Base-by-base conservation (phyloP, 2,888 invertebrate genomes). In the Hydroisotoma schaefferi region DNA sequence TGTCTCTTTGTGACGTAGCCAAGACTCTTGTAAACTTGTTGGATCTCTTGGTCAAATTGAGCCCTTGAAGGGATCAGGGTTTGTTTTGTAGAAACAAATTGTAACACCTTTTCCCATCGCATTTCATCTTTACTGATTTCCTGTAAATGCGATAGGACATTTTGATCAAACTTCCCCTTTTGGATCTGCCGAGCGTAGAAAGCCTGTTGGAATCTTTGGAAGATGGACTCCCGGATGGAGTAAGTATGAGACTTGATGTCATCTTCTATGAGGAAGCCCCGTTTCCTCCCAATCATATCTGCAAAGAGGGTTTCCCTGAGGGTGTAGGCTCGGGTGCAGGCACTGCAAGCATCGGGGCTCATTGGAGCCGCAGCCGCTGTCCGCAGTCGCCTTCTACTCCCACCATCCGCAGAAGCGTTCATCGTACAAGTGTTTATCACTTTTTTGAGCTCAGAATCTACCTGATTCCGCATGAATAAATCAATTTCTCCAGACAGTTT, bases 11-110 rank as follows among this genome's bases (percentile, higher is more conserved):
- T 27, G 27, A 57, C 28, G 18, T 57, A 28, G 1, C 28, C 43
- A 12, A 57, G 40, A n/a, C 18, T 20, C 26, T n/a, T 43, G 52
- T 57, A 57, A 15, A 26, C 27, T 28, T 57, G 28, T 10, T 27
- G 18, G 10, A 57, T 18, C 38, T 57, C 57, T 8, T 23, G 12
- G 6, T 38, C 25, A 15, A 40, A 28, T 15, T 25, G 40, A 12
- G 38, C 27, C 6, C 23, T 18, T 2, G 57, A 40, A 18, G 57
- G 57, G 22, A 43, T 52, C 12, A 57, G 29, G n/a, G 12, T 6
- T 23, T 51, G 40, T 22, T 28, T n/a, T 2, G 40, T 2, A 20
- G 27, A 38, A 6, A 57, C 28, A 6, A 12, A 4, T 26, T 57
- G 57, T 15, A 20, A 27, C 15, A 48, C 25, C 28, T 38, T 57